Base-by-base conservation (phyloP, 1,140 invertebrate species). In the Drosophila tristis region DNA sequence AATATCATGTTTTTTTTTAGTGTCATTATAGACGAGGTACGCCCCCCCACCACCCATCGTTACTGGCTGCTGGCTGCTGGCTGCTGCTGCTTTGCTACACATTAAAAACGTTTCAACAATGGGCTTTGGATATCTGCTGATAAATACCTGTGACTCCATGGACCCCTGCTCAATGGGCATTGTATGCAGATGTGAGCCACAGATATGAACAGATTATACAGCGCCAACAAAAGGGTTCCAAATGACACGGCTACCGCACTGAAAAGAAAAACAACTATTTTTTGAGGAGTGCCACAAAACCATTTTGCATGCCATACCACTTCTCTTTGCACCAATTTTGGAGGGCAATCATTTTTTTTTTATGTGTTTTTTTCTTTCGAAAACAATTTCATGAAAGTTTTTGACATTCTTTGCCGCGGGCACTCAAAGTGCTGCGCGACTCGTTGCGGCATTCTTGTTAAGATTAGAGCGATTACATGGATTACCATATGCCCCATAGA, bases 1-100 rank as follows among this genome's bases (percentile, higher is more conserved):
- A 75, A 87, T 56, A 63, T 87, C 82, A 87, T 89, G 71, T 70
- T 82, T 64, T 80, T 80, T 68, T 77, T 77, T 5, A 61, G 65
- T 86, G 64, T 76, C 84, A 78, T 82, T 78, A 87, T 72, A 78
- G 63, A 47, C 23, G 35, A 55, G 35, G 35, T 5, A 6, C 51
- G 66, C 29, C 15, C 29, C 47, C 31, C 43, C 31, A 58, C 43
- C 45, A 62, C 4, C 35, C 11, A 13, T 11, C 35, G 11, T 39
- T 13, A 1, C 5, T 6, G 26, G 29, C 23, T 39, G 48, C 39
- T 51, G 61, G 16, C 16, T 16, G 16, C n/a, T n/a, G n/a, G n/a
- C 74, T 77, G 16, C 0, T 16, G 16, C 20, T 20, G 20, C 20
- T 20, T 20, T 20, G 74, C 74, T 74, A 74, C 42, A 71, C 49